These are phyloP conservation scores for Drosophila basisetae DNA, from an alignment of 2,888 invertebrate species.

Conservation along the genomic window DNA sequence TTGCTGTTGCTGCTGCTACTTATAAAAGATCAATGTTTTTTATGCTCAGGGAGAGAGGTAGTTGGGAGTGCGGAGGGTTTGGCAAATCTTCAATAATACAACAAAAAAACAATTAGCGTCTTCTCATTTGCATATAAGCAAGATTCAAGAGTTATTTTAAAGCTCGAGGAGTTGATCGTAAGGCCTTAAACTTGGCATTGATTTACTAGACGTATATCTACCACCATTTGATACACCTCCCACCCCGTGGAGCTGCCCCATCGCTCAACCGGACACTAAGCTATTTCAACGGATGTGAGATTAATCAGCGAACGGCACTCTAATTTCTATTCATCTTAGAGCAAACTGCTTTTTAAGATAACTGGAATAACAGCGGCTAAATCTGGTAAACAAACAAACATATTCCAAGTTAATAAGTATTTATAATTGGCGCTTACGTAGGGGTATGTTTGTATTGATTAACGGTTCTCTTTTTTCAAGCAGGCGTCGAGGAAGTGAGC, in stretches of 20 bases:
- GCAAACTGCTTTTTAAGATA: constrained; percentile 59
- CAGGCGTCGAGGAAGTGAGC: constrained; percentile 53
- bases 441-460: neutral
- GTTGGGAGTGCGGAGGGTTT: neutral
- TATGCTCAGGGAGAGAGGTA: neutral
- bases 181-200: constrained; percentile 75
- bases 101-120: constrained; percentile 19
- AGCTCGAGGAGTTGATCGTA: constrained; percentile 36
- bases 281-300: constrained; percentile 47
- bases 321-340: constrained; percentile 33
- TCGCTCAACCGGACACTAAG: constrained; percentile 7
- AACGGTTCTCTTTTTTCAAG: constrained; percentile 3
- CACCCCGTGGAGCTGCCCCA: constrained; percentile 7
- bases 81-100: constrained; percentile 12
- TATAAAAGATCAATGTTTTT: constrained; percentile 41
- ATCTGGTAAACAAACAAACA: constrained; percentile 13
- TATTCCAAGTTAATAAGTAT: neutral
- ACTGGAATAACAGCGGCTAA: constrained; percentile 51
- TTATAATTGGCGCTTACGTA: neutral
- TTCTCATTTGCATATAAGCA: constrained; percentile 50
- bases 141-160: constrained; percentile 26
- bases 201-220: constrained; percentile 32
- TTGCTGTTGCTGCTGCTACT: neutral
- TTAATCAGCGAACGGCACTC: constrained; percentile 61
- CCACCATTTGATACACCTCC: constrained; percentile 5